phyloP scores from a whole-genome alignment of 2,888 invertebrate genomes.

The Agrochola litura region DNA sequence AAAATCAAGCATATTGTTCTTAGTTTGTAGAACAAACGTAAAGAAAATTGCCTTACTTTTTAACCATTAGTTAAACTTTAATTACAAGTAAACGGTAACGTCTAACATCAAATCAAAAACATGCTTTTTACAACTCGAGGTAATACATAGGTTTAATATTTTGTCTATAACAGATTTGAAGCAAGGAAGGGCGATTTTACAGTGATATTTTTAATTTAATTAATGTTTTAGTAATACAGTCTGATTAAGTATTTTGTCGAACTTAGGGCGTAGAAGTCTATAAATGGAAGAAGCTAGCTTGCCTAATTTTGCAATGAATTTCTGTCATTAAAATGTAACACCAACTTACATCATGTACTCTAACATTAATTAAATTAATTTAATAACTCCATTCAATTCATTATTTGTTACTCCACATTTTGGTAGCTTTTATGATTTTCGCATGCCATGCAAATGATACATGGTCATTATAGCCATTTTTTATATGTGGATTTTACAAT shows the following conservation, averaged over 20 bases:
- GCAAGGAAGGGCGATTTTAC: conserved; percentile 22
- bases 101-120: conserved; percentile 57
- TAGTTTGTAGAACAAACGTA: conserved; percentile 59
- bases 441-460: neutral
- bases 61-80: conserved; percentile 41
- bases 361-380: conserved; percentile 62
- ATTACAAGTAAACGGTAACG: conserved; percentile 40
- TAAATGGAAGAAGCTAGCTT: conserved; percentile 60
- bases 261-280: conserved; percentile 23
- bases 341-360: conserved; percentile 40
- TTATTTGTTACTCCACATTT: conserved; percentile 11
- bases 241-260: conserved; percentile 28
- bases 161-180: conserved; percentile 33
- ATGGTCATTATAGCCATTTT: neutral
- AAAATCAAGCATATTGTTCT: conserved; percentile 41
- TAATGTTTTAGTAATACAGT: conserved; percentile 58
- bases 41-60: conserved; percentile 48
- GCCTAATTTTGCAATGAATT: conserved; percentile 45
- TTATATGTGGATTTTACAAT: conserved; percentile 10
- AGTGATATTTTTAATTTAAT: conserved; percentile 48
- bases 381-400: conserved; percentile 6
- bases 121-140: conserved; percentile 49
- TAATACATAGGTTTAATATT: conserved; percentile 33
- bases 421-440: neutral
- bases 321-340: conserved; percentile 35